Conservation (phyloP, 2,113 vertebrate genomes). For the Chinchilla lanigera region DNA sequence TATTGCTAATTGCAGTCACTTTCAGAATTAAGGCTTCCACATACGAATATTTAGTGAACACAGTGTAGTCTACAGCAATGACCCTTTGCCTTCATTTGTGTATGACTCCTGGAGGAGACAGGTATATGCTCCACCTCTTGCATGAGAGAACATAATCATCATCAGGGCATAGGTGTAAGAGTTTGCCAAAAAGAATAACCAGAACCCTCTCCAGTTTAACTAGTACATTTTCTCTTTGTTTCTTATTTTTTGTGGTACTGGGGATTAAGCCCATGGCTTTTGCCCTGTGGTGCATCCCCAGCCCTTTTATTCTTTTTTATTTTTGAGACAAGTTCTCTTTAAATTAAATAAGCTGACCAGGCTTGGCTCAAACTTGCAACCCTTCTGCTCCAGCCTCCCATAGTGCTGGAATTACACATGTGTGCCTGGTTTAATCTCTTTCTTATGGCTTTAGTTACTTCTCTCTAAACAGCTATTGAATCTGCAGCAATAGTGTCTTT, state of each 20-base stretch:
- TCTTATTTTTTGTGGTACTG: neutral
- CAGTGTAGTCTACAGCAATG: neutral
- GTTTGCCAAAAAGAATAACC: neutral
- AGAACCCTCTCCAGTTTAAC: neutral
- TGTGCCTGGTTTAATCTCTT: neutral
- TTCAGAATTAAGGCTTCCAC: neutral
- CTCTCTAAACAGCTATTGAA: neutral
- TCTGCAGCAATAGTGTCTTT: neutral
- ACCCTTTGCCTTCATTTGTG: neutral
- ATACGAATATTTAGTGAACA: neutral
- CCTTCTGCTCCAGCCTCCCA: neutral
- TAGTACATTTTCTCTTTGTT: neutral
- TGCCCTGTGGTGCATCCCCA: too few relatives aligned
- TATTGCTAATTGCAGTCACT: neutral
- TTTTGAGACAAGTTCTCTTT: neutral
- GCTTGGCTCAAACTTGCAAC: neutral
- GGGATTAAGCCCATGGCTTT: neutral
- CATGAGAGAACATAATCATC: neutral
- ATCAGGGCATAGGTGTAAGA: too few relatives aligned
- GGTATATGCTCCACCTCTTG: neutral
- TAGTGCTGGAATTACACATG: neutral
- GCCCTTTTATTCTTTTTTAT: neutral
- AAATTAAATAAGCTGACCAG: neutral
- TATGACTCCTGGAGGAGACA: neutral
- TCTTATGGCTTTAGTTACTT: neutral